Conservation (phyloP, 2,797 vertebrate species). For the Spinus pinus region DNA sequence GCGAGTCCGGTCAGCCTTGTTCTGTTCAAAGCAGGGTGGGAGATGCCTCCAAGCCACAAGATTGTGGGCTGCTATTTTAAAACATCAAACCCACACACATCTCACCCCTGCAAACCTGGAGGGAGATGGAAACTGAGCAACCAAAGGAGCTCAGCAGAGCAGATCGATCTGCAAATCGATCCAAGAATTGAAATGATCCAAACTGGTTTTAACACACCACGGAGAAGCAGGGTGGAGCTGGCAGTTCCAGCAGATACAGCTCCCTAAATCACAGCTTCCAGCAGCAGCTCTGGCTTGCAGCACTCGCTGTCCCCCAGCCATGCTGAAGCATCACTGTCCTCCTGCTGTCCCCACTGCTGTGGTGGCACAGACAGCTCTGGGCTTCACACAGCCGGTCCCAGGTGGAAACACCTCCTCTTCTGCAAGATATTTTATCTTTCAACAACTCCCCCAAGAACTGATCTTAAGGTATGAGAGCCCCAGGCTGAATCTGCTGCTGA, state of each 20-base stretch:
- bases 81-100: not conserved
- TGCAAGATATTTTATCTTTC: not conserved
- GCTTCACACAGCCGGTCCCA: not conserved
- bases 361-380: fast-evolving
- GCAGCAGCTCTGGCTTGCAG: not conserved
- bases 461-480: not conserved
- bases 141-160: not conserved
- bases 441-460: not conserved
- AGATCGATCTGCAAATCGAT: not conserved
- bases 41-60: slow-evolving; percentile 23
- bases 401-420: not conserved
- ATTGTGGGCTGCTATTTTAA: not conserved
- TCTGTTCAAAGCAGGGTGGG: not conserved
- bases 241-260: not conserved
- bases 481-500: not conserved
- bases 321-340: not conserved
- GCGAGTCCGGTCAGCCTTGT: not conserved
- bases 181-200: not conserved
- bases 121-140: not conserved
- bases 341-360: not conserved
- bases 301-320: fast-evolving
- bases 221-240: not conserved
- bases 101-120: not conserved
- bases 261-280: not conserved
- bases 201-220: not conserved